Evolutionary conservation across 1,140 invertebrate genomes (phyloP).

Genomic region (Heterodera carotae): DNA sequence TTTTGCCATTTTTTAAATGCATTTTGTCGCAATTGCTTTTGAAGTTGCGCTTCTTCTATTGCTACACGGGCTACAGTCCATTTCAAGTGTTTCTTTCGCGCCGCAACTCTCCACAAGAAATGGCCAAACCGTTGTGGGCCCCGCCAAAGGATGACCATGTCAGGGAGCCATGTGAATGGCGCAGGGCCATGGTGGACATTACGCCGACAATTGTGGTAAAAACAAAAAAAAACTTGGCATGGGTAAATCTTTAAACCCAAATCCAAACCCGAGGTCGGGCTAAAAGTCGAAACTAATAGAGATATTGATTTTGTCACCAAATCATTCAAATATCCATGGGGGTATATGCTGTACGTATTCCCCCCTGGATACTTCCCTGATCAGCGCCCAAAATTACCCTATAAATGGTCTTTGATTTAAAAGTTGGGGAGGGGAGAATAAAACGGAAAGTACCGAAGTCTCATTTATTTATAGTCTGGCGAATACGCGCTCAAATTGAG

Average conservation of each 20-base stretch:
- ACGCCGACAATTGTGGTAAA: constrained; percentile 8
- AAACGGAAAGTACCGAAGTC: not conserved
- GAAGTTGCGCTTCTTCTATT: constrained; percentile 54
- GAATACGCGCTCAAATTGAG: constrained; percentile 49
- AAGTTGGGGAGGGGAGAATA: too few relatives aligned
- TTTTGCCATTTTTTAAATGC: not conserved
- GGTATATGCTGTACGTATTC: too few relatives aligned
- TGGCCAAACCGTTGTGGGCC: constrained; percentile 49
- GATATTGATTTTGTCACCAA: too few relatives aligned
- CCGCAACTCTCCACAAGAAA: constrained; percentile 27
- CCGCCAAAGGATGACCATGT: constrained; percentile 37
- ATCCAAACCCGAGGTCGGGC: too few relatives aligned
- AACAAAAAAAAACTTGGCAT: not conserved
- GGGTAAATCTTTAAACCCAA: too few relatives aligned
- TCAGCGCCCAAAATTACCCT: too few relatives aligned
- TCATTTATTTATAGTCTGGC: not conserved
- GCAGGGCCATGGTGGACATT: constrained; percentile 37
- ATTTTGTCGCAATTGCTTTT: constrained; percentile 7
- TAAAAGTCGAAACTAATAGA: too few relatives aligned
- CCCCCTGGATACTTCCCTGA: too few relatives aligned
- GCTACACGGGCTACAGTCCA: constrained; percentile 47
- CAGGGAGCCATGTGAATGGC: constrained; percentile 49
- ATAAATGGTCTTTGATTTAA: too few relatives aligned
- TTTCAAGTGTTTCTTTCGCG: constrained; percentile 48
- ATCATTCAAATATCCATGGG: too few relatives aligned